These are phyloP conservation scores for Psix sp. DNA, from an alignment of 1,140 invertebrate genomes.

Conservation along the genomic window DNA sequence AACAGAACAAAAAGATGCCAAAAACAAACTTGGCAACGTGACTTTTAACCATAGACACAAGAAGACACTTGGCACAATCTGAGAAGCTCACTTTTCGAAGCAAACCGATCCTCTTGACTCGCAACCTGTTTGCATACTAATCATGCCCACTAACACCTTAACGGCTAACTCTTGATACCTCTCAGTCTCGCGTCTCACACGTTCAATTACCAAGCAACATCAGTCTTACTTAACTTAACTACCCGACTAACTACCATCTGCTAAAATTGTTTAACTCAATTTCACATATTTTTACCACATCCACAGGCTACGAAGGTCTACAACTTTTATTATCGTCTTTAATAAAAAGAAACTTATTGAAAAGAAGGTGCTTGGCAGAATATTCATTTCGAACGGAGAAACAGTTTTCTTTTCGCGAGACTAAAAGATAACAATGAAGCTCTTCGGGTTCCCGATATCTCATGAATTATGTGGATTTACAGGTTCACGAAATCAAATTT, in stretches of 20 bases:
- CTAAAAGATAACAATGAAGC: not conserved
- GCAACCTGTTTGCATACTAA: slow-evolving; percentile 55
- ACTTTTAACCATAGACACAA: not conserved
- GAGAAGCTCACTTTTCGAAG: not conserved
- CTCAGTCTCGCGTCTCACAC: slow-evolving; percentile 41
- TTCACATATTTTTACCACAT: slow-evolving; percentile 33
- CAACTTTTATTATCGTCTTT: no score
- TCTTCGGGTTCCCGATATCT: not conserved
- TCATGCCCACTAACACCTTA: slow-evolving; percentile 69
- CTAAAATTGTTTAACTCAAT: slow-evolving; percentile 25
- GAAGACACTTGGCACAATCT: not conserved
- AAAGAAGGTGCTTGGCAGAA: no score
- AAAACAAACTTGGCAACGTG: not conserved
- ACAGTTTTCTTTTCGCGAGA: not conserved
- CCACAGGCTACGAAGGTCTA: no score
- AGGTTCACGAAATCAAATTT: slow-evolving; percentile 1
- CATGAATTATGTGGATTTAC: slow-evolving; percentile 1
- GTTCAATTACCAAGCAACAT: slow-evolving; percentile 18
- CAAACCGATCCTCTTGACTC: slow-evolving; percentile 41
- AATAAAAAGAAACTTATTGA: no score
- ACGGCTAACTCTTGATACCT: slow-evolving; percentile 63
- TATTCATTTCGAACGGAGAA: no score
- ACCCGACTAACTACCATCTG: slow-evolving; percentile 30
- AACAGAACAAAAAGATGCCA: slow-evolving; percentile 1
- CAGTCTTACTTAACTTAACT: slow-evolving; percentile 37